Evolutionary conservation across 2,888 invertebrate genomes (phyloP), one percentile per base, ranked within the genome.

Genomic region (Hermodice carunculata): DNA sequence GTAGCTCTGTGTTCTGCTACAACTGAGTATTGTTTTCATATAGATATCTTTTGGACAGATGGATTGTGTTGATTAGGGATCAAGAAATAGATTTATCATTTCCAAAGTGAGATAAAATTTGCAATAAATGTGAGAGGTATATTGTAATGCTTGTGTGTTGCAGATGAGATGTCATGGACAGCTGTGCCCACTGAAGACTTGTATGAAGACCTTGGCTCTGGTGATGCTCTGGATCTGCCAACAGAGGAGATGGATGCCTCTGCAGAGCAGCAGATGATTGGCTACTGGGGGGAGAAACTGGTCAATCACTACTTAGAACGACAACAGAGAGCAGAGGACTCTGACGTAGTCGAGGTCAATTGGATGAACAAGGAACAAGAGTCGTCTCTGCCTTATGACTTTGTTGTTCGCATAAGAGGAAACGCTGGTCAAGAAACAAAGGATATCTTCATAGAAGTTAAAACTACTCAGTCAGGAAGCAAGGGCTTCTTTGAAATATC

Each of bases 401-500:
- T 83, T 65, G 76, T 79, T 43, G 71, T 84, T 1, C 59, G 70
- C 11, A 69, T 67, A 37, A 64, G 60, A 14, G 68, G 73, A 48
- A 69, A 72, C 19, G 48, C 31, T 4, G 53, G 40, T 6, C 24
- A 53, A 32, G 53, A 40, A 3, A 61, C 43, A 1, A 6, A 24
- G 1, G 42, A 59, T 1, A 53, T 75, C 14, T 79, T 60, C 63
- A 67, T 79, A 11, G 78, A 78, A 68, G 79, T 80, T 42, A 80
- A 84, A 63, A 76, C 78, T 40, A 84, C 84, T 0, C 46, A 69
- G 22, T 73, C 77, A 0, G 73, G 74, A 40, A 68, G 74, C 26
- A 84, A 82, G 61, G 78, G 78, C 37, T 73, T 79, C 42, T 83
- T 83, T 70, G 79, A 78, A 52, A 80, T 84, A n/a, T 84, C 83